Evolutionary conservation across 2,797 vertebrate species (phyloP).

Genomic region (Petrocephalus sullivani): DNA sequence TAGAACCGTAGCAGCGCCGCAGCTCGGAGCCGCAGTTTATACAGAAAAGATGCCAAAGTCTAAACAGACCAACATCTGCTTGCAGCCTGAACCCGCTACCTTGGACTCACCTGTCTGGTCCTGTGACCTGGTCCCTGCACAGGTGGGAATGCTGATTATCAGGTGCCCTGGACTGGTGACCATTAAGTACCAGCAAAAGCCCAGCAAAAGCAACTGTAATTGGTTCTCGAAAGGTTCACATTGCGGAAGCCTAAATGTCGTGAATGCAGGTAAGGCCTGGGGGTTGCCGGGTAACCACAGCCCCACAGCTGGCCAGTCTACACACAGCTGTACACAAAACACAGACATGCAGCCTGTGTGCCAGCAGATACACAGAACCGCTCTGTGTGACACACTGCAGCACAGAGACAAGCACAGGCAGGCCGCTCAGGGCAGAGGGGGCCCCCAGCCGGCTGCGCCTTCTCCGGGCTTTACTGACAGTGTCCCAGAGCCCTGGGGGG

Average conservation of each 20-base stretch:
- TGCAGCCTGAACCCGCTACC: background rate
- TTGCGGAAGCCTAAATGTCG: background rate
- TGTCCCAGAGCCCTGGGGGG: background rate
- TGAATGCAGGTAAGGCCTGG: background rate
- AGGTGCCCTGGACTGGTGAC: background rate
- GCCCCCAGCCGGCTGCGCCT: background rate
- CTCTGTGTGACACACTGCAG: background rate
- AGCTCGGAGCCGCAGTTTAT: background rate
- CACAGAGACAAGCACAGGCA: background rate
- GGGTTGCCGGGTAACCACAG: background rate
- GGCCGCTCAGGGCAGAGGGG: background rate
- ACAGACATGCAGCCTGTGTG: background rate
- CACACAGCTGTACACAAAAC: background rate
- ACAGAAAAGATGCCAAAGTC: background rate
- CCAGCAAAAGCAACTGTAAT: background rate
- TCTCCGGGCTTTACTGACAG: background rate
- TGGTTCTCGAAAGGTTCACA: background rate
- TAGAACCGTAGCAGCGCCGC: background rate
- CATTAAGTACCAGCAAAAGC: background rate
- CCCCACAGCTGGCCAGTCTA: background rate
- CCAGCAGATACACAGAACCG: background rate
- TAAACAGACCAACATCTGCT: background rate
- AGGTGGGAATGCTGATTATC: background rate
- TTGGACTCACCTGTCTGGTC: background rate
- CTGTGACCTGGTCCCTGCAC: background rate